A percentile compares a stretch with the other conserved stretches of the same genome.
Evolutionary conservation across 2,797 vertebrate species (phyloP).

Genomic region (Capromys pilorides): DNA sequence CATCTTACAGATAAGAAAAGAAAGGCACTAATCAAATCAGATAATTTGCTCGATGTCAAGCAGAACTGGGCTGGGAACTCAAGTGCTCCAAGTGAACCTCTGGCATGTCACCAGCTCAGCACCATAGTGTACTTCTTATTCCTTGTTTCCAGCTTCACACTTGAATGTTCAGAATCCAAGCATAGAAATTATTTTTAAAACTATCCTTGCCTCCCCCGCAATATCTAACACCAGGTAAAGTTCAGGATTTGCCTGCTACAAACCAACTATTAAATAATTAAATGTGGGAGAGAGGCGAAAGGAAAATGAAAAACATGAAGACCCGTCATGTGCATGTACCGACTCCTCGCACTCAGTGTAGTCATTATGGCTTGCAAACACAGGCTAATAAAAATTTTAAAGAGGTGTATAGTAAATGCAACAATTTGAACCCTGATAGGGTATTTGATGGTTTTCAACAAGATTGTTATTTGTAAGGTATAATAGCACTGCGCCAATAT

Average conservation of each 20-base stretch:
- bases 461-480: slow-evolving; percentile 4
- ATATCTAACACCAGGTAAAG: neutral
- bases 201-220: neutral
- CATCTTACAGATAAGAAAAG: neutral
- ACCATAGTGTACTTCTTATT: rapidly evolving
- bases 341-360: neutral
- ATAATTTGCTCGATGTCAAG: neutral
- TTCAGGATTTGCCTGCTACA: slow-evolving; percentile 20
- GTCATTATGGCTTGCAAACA: neutral
- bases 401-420: neutral
- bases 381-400: neutral
- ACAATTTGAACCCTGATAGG: neutral
- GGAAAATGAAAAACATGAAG: neutral
- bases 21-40: neutral
- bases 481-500: neutral
- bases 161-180: slow-evolving; percentile 8
- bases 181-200: neutral
- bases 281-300: neutral
- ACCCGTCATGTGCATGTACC: neutral
- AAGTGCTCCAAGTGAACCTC: neutral
- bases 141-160: neutral
- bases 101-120: neutral
- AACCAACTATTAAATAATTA: slow-evolving; percentile 6
- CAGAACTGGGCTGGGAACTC: neutral
- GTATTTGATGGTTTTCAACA: slow-evolving; percentile 32